Evolutionary conservation across 2,797 vertebrate genomes (phyloP), one percentile per base, ranked within the genome.

Genomic region (Scyliorhinus canicula): DNA sequence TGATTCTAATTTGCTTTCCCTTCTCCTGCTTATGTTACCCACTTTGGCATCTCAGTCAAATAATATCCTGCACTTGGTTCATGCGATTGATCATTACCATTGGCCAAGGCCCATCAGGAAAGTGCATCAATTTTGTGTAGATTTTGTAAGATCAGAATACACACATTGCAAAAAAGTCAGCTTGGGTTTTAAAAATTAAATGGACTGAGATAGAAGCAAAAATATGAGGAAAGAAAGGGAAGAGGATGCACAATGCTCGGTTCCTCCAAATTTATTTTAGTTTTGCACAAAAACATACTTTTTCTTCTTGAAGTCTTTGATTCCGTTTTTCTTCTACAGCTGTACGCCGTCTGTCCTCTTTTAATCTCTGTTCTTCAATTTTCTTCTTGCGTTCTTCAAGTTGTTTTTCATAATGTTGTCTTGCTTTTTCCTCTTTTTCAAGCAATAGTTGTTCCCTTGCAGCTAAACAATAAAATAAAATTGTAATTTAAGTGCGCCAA

Each of bases 241-340:
- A 1, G 16, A 26, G 57, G 31, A 24, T 19, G 19, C 14, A 44
- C 28, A 82, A 47, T 47, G 40, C 21, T 8, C 0, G 79, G 47
- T 47, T 82, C n/a, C 24, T 79, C 77, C 21, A 82, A n/a, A 31
- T 35, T 88, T 88, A 65, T 91, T 63, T 31, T 44, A 91, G n/a
- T 26, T 65, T 2, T 91, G 44, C 19, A 65, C n/a, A 91, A 91
- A 93, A 93, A 26, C 95, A 95, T 95, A 99, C 99, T 97, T 98
- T 98, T 95, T 99, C 99, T 94, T 99, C 99, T 95, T 99, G 98
- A 31, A 98, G 95, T 82, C 98, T 98, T 96, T 98, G 98, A 55
- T 98, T 98, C 71, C 99, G 97, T 95, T 99, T 99, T 96, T 99
- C 99, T 96, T 99, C 99, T 95, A 99, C 99, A 0, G 99, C 98